Evolutionary conservation across 1,140 invertebrate genomes (phyloP).

Genomic region (Lepeophtheirus salmonis): DNA sequence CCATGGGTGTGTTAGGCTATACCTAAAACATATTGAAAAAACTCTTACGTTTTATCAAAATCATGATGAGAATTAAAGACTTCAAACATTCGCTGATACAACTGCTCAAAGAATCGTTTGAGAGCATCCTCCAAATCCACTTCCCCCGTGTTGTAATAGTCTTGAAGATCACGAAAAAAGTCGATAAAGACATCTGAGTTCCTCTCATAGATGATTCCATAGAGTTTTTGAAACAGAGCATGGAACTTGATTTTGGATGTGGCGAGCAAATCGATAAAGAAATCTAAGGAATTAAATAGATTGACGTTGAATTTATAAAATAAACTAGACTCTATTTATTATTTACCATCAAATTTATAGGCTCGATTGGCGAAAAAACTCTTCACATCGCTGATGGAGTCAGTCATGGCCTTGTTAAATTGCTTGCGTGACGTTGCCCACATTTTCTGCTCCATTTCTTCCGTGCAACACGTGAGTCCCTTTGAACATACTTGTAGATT

Average conservation of each 20-base stretch:
- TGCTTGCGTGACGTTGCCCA: slow-evolving; percentile 2
- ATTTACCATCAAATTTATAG: slow-evolving; percentile 11
- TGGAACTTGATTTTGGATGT: slow-evolving; percentile 68
- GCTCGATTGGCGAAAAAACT: slow-evolving; percentile 6
- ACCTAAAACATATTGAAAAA: no score
- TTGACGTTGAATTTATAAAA: background rate
- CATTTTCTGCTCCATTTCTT: slow-evolving; percentile 19
- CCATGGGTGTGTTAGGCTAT: no score
- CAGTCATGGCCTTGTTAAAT: slow-evolving; percentile 13
- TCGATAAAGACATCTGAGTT: slow-evolving; percentile 79
- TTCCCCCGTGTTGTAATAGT: slow-evolving; percentile 63
- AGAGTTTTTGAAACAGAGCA: slow-evolving; percentile 81
- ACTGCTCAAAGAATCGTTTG: slow-evolving; percentile 74
- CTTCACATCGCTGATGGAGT: background rate
- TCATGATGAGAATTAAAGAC: slow-evolving; percentile 75
- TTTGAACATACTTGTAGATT: slow-evolving; percentile 9
- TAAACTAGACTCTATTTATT: background rate
- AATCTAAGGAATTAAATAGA: slow-evolving; percentile 40
- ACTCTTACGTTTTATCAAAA: slow-evolving; percentile 55
- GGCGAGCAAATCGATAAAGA: slow-evolving; percentile 61
- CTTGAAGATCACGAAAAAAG: slow-evolving; percentile 70
- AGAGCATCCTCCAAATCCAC: slow-evolving; percentile 62
- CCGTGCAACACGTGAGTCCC: slow-evolving; percentile 12
- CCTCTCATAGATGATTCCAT: slow-evolving; percentile 82
- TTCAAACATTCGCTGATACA: slow-evolving; percentile 90